Percentiles rank a stretch among this genome's conserved stretches.
phyloP scores from a whole-genome alignment of 2,888 invertebrate species.

The Thecophora atra region DNA sequence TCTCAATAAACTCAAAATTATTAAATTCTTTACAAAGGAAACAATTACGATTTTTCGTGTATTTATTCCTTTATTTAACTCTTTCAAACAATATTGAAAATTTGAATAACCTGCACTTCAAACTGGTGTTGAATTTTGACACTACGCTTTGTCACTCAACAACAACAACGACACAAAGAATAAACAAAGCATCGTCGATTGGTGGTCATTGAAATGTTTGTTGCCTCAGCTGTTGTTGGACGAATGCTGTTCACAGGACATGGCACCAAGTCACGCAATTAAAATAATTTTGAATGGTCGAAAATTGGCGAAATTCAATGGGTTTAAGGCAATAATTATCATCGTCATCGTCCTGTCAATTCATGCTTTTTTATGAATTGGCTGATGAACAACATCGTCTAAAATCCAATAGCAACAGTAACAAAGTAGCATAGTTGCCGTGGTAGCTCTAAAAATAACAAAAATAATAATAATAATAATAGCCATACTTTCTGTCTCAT shows the following conservation, averaged over 20 bases:
- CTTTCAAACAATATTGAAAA: background rate
- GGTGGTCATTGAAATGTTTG: background rate
- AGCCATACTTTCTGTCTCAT: background rate
- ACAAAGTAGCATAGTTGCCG: no score
- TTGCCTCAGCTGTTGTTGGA: background rate
- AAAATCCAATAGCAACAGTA: no score
- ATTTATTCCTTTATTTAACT: background rate
- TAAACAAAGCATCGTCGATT: background rate
- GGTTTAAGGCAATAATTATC: no score
- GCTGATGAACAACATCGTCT: no score
- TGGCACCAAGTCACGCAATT: no score
- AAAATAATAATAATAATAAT: background rate
- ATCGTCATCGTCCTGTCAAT: no score
- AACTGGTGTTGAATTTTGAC: slow-evolving; percentile 10
- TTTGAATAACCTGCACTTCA: background rate
- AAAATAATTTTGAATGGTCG: no score
- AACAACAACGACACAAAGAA: background rate
- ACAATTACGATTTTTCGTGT: no score
- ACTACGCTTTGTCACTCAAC: background rate
- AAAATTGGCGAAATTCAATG: no score
- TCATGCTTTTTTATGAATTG: no score
- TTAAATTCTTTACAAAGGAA: no score
- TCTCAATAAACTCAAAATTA: no score
- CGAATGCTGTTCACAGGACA: background rate
- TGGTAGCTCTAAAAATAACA: background rate